Evolutionary conservation across 1,140 invertebrate species (phyloP).

Genomic region (Stenopsyche tienmushanensis): DNA sequence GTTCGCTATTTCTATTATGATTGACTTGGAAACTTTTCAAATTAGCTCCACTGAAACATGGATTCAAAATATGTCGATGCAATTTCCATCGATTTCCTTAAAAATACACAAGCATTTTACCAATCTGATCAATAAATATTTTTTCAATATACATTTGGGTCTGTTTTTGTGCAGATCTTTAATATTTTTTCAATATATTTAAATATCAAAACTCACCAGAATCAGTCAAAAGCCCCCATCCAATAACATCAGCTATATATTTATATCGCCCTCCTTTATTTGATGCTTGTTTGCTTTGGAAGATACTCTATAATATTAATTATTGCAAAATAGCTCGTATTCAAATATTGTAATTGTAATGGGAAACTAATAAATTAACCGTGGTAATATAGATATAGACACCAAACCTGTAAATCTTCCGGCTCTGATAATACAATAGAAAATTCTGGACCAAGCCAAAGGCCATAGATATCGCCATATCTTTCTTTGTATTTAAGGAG

Average conservation of each 20-base stretch:
- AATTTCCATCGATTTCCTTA: slow-evolving; percentile 3
- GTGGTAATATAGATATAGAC: not conserved
- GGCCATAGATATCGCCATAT: too few species aligned
- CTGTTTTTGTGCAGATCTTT: too few species aligned
- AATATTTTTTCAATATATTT: too few species aligned
- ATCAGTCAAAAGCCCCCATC: not conserved
- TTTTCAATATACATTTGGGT: too few species aligned
- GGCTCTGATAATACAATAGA: slow-evolving; percentile 4
- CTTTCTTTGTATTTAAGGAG: too few species aligned
- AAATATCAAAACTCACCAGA: too few species aligned
- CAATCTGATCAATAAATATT: too few species aligned
- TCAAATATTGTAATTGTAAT: not conserved
- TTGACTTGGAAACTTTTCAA: not conserved
- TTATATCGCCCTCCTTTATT: not conserved
- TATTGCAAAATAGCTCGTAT: not conserved
- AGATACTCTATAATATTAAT: slow-evolving; percentile 2
- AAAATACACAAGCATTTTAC: too few species aligned
- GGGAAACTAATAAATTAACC: not conserved
- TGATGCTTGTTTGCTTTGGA: not conserved
- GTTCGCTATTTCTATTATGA: not conserved
- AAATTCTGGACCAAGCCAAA: slow-evolving; percentile 9
- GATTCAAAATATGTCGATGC: slow-evolving; percentile 10
- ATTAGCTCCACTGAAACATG: not conserved
- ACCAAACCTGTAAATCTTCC: slow-evolving; percentile 3
- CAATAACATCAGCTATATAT: not conserved